Percentiles rank a stretch among this genome's conserved stretches.
phyloP scores from a whole-genome alignment of 2,113 vertebrate genomes.

The Dromaius novaehollandiae region DNA sequence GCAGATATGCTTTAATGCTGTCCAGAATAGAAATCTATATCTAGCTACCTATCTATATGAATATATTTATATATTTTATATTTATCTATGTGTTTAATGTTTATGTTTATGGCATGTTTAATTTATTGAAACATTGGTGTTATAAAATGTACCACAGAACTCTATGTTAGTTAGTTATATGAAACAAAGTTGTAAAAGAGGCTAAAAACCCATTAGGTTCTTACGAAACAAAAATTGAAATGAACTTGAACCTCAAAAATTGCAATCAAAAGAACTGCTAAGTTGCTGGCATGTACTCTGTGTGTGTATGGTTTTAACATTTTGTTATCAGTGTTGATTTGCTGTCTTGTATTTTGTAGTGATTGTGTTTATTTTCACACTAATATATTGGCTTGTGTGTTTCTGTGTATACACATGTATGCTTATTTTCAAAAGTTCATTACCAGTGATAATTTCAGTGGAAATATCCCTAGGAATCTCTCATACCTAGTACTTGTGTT shows the following conservation, averaged over 20 bases:
- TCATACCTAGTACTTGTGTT: neutral
- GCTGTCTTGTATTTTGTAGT: neutral
- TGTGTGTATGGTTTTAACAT: neutral
- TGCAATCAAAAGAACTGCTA: neutral
- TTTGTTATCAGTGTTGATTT: neutral
- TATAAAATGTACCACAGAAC: neutral
- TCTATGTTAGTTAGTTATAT: neutral
- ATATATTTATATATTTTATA: slow-evolving; percentile 4
- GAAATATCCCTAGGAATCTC: neutral
- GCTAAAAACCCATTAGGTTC: neutral
- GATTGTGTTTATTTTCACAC: neutral
- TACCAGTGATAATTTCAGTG: neutral
- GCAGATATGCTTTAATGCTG: neutral
- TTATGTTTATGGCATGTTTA: neutral
- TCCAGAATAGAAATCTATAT: slow-evolving; percentile 17
- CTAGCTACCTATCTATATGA: neutral
- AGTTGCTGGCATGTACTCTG: neutral
- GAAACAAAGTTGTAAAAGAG: neutral
- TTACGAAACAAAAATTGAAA: neutral
- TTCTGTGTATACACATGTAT: neutral
- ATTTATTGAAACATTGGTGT: neutral
- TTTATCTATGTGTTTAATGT: neutral
- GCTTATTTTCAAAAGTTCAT: neutral
- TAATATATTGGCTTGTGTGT: neutral
- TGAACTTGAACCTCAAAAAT: slow-evolving; percentile 1